Evolutionary conservation across 1,140 invertebrate species (phyloP), one percentile per base, ranked within the genome.

Genomic region (Cephus cinctus): DNA sequence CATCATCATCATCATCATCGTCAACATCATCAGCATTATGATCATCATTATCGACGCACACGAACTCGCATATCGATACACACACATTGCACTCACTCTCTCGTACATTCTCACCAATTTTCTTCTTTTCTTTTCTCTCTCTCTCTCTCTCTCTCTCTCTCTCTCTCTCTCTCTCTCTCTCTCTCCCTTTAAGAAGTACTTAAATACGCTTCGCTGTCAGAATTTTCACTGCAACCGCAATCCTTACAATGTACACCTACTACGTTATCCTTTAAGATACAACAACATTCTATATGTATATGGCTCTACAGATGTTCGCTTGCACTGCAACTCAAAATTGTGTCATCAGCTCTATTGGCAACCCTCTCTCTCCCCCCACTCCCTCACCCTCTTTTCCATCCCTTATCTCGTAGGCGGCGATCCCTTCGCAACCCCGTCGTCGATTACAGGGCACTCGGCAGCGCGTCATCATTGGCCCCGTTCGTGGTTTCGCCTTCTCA

Each of bases 291-390:
- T 76, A 76, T 76, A 76, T 64, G 69, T 75, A 75, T 76, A 76
- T 76, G 71, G 73, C 73, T 76, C 73, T 75, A 76, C 73, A 75
- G 73, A 76, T 76, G 73, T 75, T 68, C 73, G 74, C 74, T 76
- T 76, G 74, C 74, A 75, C 74, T 76, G 74, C 69, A 76, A 75
- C 73, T 76, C 71, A 76, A 76, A 71, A 60, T 63, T 70, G 69
- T 76, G 71, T 75, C 71, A 65, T 72, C 61, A 61, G n/a, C n/a
- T n/a, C n/a, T n/a, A n/a, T n/a, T n/a, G n/a, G n/a, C n/a, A n/a
- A n/a, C n/a, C n/a, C n/a, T n/a, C n/a, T n/a, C n/a, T n/a, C n/a
- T n/a, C n/a, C n/a, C n/a, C n/a, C n/a, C n/a, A n/a, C n/a, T n/a
- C n/a, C n/a, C n/a, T n/a, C n/a, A n/a, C n/a, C n/a, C n/a, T n/a